These are phyloP conservation scores for Chaetoderma sp. DNA, from an alignment of 2,888 invertebrate genomes.

Conservation along the genomic window DNA sequence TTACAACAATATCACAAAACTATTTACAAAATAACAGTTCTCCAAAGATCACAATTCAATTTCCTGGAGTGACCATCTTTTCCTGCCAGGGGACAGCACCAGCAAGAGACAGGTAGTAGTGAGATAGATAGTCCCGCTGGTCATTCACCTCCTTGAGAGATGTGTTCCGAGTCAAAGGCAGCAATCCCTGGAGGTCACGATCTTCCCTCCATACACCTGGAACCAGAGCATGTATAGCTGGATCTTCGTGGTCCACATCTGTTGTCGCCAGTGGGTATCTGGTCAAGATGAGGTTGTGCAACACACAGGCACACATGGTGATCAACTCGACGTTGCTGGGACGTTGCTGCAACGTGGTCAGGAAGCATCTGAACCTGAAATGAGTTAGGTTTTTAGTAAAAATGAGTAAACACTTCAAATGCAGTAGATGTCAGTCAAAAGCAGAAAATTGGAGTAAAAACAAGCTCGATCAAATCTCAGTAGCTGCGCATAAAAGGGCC, in stretches of 20 bases:
- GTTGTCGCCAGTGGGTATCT: background rate
- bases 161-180: background rate
- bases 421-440: no score
- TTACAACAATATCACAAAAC: no score
- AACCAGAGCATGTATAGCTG: conserved; percentile 2
- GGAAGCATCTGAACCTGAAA: conserved; percentile 1
- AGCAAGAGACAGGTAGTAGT: conserved; percentile 1
- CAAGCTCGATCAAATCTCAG: no score
- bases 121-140: background rate
- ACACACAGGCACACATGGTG: background rate
- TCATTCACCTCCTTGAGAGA: conserved; percentile 1
- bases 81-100: conserved; percentile 15
- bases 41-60: no score
- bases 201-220: conserved; percentile 17
- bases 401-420: no score
- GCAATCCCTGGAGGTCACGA: background rate
- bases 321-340: background rate
- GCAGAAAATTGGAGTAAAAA: no score
- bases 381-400: no score
- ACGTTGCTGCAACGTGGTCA: background rate
- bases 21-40: no score
- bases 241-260: conserved; percentile 2
- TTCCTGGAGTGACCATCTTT: no score
- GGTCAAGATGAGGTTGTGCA: conserved; percentile 12
- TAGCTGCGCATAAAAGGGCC: no score